These are phyloP conservation scores for Paracyprichromis sp. DNA, from an alignment of 2,113 vertebrate genomes.

Conservation along the genomic window DNA sequence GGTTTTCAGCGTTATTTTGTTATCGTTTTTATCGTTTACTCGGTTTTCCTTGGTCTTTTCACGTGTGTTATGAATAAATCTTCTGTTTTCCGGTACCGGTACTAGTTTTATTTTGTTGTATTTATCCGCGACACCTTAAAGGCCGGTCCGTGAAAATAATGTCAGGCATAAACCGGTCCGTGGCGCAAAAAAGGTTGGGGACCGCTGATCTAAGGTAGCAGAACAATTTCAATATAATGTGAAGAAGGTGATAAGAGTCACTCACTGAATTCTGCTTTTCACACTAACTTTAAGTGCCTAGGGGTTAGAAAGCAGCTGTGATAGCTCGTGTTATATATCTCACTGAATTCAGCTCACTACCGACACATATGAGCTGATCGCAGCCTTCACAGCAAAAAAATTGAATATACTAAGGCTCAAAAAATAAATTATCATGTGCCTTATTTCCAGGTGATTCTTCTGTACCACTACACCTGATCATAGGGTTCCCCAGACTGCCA, in stretches of 20 bases:
- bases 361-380: background rate
- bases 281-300: background rate
- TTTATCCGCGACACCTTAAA: too few species aligned
- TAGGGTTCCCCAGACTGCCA: background rate
- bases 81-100: too few species aligned
- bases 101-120: too few species aligned
- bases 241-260: background rate
- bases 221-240: background rate
- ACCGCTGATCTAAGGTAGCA: background rate
- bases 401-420: background rate
- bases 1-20: too few species aligned
- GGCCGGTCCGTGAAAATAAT: too few species aligned
- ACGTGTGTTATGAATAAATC: too few species aligned
- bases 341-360: background rate
- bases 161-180: too few species aligned
- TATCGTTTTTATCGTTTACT: too few species aligned
- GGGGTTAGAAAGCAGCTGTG: background rate
- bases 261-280: background rate
- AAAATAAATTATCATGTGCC: background rate
- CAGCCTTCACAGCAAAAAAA: background rate
- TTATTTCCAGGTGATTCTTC: background rate
- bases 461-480: background rate
- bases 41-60: too few species aligned
- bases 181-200: too few species aligned
- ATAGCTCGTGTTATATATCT: background rate